These are phyloP conservation scores for Tenthredo notha DNA, from an alignment of 2,888 invertebrate genomes.

Conservation along the genomic window DNA sequence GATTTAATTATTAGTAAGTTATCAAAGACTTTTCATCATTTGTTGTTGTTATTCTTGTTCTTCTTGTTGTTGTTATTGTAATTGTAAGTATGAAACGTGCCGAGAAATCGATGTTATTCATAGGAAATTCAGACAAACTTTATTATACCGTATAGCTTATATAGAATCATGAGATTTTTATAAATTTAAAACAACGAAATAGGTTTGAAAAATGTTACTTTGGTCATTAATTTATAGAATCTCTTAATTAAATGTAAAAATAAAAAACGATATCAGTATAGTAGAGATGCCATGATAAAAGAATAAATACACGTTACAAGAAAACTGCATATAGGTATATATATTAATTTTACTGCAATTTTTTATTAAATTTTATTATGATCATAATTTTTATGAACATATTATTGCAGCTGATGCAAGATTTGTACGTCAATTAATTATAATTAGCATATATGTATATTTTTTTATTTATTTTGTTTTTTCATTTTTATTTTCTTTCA, in stretches of 20 bases:
- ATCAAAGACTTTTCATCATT: background rate
- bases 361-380: background rate
- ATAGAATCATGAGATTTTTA: background rate
- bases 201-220: background rate
- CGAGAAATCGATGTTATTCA: background rate
- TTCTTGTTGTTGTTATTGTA: background rate
- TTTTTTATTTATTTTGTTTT: no score
- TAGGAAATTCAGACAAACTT: background rate
- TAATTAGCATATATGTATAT: background rate
- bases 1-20: background rate
- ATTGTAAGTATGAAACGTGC: background rate
- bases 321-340: background rate
- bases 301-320: background rate
- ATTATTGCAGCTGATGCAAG: background rate
- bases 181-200: background rate
- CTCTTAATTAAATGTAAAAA: background rate
- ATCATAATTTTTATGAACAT: background rate
- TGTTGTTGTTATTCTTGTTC: background rate
- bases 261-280: background rate
- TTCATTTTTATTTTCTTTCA: background rate
- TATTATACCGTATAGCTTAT: slow-evolving; percentile 4
- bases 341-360: background rate
- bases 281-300: background rate
- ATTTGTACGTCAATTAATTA: slow-evolving; percentile 8
- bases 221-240: background rate